phyloP scores from a whole-genome alignment of 2,888 invertebrate genomes.

The Tuta absoluta region DNA sequence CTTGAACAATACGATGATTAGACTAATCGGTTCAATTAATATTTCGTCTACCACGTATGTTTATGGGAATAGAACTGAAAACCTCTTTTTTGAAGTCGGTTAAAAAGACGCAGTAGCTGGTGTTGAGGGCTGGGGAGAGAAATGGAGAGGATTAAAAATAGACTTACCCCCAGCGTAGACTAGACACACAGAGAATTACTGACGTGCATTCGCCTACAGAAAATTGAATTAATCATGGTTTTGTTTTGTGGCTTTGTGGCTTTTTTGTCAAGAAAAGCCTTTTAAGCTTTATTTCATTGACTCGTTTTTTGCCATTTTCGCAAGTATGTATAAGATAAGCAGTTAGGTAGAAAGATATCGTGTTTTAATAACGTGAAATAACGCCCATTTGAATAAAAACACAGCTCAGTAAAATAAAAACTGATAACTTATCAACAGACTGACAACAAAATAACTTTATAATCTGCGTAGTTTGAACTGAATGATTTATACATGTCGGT shows the following conservation, averaged over 20 bases:
- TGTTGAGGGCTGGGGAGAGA: slow-evolving; percentile 40
- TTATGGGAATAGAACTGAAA: too few species aligned
- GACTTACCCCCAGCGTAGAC: slow-evolving; percentile 43
- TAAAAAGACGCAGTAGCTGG: slow-evolving; percentile 33
- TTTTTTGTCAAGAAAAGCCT: too few species aligned
- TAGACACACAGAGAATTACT: neutral
- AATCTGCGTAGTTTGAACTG: neutral
- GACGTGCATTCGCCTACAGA: neutral
- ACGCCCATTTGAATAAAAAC: neutral
- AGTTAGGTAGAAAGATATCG: neutral
- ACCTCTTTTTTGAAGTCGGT: too few species aligned
- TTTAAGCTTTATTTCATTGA: too few species aligned
- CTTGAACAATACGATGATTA: too few species aligned
- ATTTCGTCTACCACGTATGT: too few species aligned
- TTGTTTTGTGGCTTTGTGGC: neutral
- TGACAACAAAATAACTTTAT: neutral
- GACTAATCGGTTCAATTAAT: too few species aligned
- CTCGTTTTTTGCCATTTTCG: too few species aligned
- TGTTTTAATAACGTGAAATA: neutral
- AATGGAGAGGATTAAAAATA: slow-evolving; percentile 45
- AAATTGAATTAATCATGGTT: neutral
- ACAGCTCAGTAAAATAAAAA: neutral
- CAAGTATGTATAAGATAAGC: too few species aligned
- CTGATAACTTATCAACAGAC: slow-evolving; percentile 5
- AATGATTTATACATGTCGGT: neutral